Base-by-base conservation (phyloP, 2,113 vertebrate species). In the Papio anubis region DNA sequence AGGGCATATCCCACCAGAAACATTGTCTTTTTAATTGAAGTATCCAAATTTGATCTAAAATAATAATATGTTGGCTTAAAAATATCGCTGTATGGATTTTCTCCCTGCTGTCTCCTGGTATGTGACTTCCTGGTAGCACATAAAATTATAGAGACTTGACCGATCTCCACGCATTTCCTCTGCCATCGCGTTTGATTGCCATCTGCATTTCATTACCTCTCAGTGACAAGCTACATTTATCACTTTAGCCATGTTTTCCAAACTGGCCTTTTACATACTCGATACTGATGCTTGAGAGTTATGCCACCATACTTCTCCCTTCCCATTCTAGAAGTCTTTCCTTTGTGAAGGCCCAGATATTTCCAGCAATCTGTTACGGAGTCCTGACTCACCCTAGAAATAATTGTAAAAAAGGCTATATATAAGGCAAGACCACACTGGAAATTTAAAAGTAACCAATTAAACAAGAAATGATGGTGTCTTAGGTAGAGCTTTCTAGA, bases 171-270 rank as follows among this genome's bases (percentile, higher is more conserved):
- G 18, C 16, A 85, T 78, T 81, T 94, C 25, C 82, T 93, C 40
- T 17, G 9, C 66, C 68, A 68, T 86, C 55, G 11, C 52, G 40
- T 81, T 75, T 59, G 30, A 92, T 94, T 4, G 82, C 86, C 40
- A 64, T 88, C 73, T 97, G 93, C 45, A 50, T 86, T 84, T 90
- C 70, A 59, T 96, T 86, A 91, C 73, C n/a, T 59, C 84, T 88
- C 6, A 6, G 8, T 86, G 82, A 92, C 82, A 94, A 93, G 50
- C 27, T 88, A 40, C 92, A 85, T 90, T 94, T 48, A 86, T 84
- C 85, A 96, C 57, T 6, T 73, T n/a, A 68, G 25, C 59, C 1
- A 1, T 78, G 35, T 57, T 94, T 95, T 91, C 52, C 43, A 92
- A 82, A 48, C 7, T 89, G 25, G 40, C 32, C n/a, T 87, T 95